These are phyloP conservation scores for Psococerastis gibbosa DNA, from an alignment of 2,888 invertebrate species.

Conservation along the genomic window DNA sequence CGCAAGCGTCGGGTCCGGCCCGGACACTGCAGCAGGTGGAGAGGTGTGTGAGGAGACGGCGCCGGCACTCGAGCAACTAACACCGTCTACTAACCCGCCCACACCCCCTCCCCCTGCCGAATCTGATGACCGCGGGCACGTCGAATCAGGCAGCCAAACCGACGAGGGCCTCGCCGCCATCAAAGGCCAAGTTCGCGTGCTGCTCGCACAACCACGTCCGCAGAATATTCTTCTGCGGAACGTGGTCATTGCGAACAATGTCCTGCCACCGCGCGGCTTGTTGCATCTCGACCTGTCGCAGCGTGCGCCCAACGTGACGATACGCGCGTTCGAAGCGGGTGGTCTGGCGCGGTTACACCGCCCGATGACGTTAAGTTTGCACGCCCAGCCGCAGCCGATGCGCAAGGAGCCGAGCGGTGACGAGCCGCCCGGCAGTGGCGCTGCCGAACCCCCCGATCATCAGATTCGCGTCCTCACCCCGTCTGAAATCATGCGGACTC, in stretches of 20 bases:
- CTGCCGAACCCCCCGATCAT: constrained; percentile 33
- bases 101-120: constrained; percentile 3
- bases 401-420: background rate
- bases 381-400: background rate
- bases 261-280: background rate
- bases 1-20: background rate
- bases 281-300: constrained; percentile 2
- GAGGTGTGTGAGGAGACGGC: constrained; percentile 13
- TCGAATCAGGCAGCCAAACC: constrained; percentile 4
- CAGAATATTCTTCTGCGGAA: constrained; percentile 5
- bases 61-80: constrained; percentile 24
- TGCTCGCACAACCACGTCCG: background rate
- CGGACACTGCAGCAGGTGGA: background rate
- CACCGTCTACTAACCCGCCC: constrained; percentile 24
- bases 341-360: background rate
- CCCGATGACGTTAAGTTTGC: constrained; percentile 3
- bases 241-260: constrained; percentile 7
- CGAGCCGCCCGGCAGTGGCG: background rate
- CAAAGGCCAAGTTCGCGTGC: constrained; percentile 1
- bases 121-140: background rate
- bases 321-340: constrained; percentile 3
- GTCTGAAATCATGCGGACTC: constrained; percentile 78
- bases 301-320: constrained; percentile 7
- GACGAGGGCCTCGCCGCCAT: background rate
- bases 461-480: constrained; percentile 77